Evolutionary conservation across 2,113 vertebrate genomes (phyloP).

Genomic region (Ictidomys tridecemlineatus): DNA sequence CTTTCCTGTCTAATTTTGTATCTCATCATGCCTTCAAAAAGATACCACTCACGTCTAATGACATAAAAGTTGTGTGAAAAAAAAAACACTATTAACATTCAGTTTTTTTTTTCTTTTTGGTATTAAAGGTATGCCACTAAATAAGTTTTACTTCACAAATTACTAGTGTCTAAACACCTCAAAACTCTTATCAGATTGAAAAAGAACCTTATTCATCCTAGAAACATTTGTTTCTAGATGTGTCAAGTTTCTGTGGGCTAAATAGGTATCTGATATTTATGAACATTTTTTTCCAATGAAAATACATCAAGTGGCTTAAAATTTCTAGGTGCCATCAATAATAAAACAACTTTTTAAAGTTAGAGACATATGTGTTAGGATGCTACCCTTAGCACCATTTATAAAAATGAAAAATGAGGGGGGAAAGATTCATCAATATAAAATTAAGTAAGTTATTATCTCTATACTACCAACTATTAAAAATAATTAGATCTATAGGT

Average conservation of each 20-base stretch:
- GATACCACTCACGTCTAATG: conserved; percentile 38
- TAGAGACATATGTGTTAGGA: not conserved
- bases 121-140: not conserved
- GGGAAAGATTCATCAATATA: not conserved
- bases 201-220: conserved; percentile 10
- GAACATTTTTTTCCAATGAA: conserved; percentile 47
- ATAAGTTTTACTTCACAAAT: not conserved
- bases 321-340: conserved; percentile 28
- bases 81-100: not conserved
- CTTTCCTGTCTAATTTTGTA: conserved; percentile 37
- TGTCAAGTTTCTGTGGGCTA: not conserved
- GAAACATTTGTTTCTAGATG: not conserved
- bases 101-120: not conserved
- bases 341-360: not conserved
- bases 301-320: not conserved
- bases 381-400: not conserved
- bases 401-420: not conserved
- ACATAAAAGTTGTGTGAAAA: not conserved
- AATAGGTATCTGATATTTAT: not conserved
- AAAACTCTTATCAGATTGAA: not conserved
- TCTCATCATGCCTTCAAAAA: conserved; percentile 12
- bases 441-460: not conserved
- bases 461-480: not conserved
- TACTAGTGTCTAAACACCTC: not conserved
- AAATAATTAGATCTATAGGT: not conserved